Base-by-base conservation (phyloP, 2,888 invertebrate species). In the Craniophora ligustri region DNA sequence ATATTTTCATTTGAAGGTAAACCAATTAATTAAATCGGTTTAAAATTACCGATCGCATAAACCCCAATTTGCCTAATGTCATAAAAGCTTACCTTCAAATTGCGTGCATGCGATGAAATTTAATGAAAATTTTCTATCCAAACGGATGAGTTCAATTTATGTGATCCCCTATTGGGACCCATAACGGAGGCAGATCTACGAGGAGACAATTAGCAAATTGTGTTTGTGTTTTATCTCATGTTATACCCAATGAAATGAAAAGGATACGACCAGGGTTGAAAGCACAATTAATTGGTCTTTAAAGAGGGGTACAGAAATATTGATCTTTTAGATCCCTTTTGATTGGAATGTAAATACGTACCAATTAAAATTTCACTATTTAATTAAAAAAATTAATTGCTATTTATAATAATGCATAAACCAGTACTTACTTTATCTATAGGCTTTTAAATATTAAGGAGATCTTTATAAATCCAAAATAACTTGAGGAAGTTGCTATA, bases 201-300 rank as follows among this genome's bases (percentile, higher is more conserved):
- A 40, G 41, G 38, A 56, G 47, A 47, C 39, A 59, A 67, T 65
- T 60, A 62, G 55, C 51, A 53, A 71, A 70, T 67, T 72, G 49
- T 65, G 28, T 21, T 47, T 49, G 35, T 49, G 35, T 57, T 71
- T 62, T 36, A 63, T 70, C 51, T 45, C 44, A 42, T 63, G 53
- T 41, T 49, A 46, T 46, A 53, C 49, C 32, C 23, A 68, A 8
- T 31, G 18, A 59, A 59, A 50, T 56, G 26, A 39, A 55, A 58
- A 51, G 58, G 34, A 57, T 54, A 60, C 44, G 54, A 54, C 42
- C 46, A 44, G 44, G 31, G 54, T 59, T 59, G 49, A 67, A 57
- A 58, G 30, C 35, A 38, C 26, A 65, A 46, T 69, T 67, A 61
- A 72, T 61, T 26, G 50, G 13, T 16, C 47, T 23, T 61, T 66